Evolutionary conservation across 1,140 invertebrate genomes (phyloP).

Genomic region (Vollenhovia emeryi): DNA sequence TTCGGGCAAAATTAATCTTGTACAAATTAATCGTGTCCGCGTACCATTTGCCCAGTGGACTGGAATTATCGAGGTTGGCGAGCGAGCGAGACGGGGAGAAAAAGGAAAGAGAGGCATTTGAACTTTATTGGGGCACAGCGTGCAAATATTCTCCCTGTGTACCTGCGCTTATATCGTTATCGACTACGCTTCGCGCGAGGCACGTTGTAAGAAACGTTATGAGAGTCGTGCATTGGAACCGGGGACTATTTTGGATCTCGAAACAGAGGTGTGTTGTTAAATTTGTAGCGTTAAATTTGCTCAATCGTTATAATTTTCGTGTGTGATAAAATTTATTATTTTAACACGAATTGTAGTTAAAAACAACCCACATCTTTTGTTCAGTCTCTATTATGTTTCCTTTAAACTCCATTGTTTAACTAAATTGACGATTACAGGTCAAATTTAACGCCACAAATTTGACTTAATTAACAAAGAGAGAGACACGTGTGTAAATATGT

Average conservation of each 20-base stretch:
- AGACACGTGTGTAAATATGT: not conserved
- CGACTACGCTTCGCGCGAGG: not conserved
- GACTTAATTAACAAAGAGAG: too few relatives aligned
- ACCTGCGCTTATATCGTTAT: not conserved
- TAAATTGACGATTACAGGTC: too few relatives aligned
- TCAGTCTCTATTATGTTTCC: too few relatives aligned
- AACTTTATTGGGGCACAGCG: not conserved
- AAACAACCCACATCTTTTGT: too few relatives aligned
- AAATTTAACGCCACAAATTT: too few relatives aligned
- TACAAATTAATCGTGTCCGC: slow-evolving; percentile 34
- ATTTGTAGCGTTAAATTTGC: too few relatives aligned
- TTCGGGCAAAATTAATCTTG: slow-evolving; percentile 41
- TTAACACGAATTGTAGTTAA: too few relatives aligned
- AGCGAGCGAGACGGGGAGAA: not conserved
- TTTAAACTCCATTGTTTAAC: too few relatives aligned
- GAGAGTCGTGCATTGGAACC: not conserved
- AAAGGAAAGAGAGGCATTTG: not conserved
- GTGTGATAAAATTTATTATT: too few relatives aligned
- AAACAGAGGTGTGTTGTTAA: too few relatives aligned
- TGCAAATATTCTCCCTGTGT: not conserved
- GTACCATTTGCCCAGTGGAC: slow-evolving; percentile 5
- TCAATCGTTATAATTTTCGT: too few relatives aligned
- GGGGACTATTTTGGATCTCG: too few relatives aligned
- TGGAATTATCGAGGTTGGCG: slow-evolving; percentile 21
- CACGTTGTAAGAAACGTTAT: not conserved